A percentile compares a stretch with the other conserved stretches of the same genome.
phyloP scores from a whole-genome alignment of 2,888 invertebrate species.

The Drosophila subsilvestris region DNA sequence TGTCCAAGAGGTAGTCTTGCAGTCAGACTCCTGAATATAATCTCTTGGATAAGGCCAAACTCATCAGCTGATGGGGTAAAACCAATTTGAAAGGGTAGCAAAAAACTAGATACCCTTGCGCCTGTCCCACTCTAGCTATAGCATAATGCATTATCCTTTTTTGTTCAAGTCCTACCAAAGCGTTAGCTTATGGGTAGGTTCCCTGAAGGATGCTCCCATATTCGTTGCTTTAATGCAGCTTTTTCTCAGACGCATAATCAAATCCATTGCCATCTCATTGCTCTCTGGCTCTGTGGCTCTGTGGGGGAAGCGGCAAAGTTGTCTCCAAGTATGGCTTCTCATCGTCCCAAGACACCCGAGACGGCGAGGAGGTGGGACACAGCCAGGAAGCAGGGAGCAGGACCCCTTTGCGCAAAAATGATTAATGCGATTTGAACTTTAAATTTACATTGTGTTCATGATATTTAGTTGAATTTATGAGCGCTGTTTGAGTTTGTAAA shows the following conservation, averaged over 20 bases:
- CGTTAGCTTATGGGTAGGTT: not conserved
- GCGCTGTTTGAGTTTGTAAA: conserved; percentile 79
- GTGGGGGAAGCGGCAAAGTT: conserved; percentile 54
- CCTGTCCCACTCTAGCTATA: too few species aligned
- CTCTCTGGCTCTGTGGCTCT: not conserved
- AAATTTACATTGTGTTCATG: conserved; percentile 79
- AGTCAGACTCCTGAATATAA: not conserved
- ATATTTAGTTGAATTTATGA: conserved; percentile 76
- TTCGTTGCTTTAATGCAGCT: conserved; percentile 31
- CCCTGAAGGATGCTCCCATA: conserved; percentile 8
- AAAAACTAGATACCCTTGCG: conserved; percentile 9
- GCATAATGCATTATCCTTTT: too few species aligned
- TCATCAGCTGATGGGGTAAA: not conserved
- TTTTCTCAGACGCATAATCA: conserved; percentile 29
- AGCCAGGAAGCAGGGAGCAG: not conserved
- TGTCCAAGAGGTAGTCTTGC: not conserved
- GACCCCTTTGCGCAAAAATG: conserved; percentile 63
- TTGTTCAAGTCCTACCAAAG: not conserved
- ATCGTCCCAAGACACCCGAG: conserved; percentile 2
- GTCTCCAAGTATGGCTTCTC: conserved; percentile 59
- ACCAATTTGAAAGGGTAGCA: not conserved
- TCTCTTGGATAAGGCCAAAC: conserved; percentile 1
- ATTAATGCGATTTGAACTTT: conserved; percentile 77
- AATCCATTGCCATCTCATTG: conserved; percentile 24
- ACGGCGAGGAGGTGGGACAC: too few species aligned